These are phyloP conservation scores for Babyrousa celebensis DNA, from an alignment of 2,797 vertebrate species.

Conservation along the genomic window DNA sequence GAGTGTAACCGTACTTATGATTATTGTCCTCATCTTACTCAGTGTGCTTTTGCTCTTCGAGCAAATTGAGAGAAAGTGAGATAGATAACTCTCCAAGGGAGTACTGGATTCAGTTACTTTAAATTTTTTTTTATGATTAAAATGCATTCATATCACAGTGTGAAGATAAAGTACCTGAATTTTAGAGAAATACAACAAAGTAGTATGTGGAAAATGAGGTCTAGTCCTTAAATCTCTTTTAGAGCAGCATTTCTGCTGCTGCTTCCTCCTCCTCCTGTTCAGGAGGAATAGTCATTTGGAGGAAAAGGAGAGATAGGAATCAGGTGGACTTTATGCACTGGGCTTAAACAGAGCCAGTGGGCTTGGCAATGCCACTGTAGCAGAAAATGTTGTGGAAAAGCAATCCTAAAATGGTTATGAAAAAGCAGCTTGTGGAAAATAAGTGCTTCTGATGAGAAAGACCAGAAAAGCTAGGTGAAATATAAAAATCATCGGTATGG, in stretches of 20 bases:
- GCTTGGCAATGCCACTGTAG: not conserved
- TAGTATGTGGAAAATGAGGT: not conserved
- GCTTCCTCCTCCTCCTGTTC: not conserved
- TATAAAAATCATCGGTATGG: not conserved
- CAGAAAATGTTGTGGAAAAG: not conserved
- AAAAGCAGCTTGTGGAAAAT: not conserved
- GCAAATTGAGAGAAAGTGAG: slow-evolving; percentile 4
- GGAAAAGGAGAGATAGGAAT: not conserved
- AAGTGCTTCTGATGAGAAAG: not conserved
- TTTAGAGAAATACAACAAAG: not conserved
- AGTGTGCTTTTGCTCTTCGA: not conserved
- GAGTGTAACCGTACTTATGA: not conserved
- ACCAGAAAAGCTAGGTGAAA: not conserved
- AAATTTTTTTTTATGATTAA: slow-evolving; percentile 25
- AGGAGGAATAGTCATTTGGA: not conserved
- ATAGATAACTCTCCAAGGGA: not conserved
- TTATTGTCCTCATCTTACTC: not conserved
- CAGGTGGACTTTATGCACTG: not conserved
- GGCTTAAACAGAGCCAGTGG: not conserved
- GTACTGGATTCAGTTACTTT: not conserved
- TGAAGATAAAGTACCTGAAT: not conserved
- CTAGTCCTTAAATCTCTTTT: not conserved
- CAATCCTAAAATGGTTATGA: not conserved
- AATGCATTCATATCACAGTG: not conserved
- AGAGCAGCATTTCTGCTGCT: not conserved